Base-by-base conservation (phyloP, 2,888 invertebrate species). In the Malthinus seriepunctatus region DNA sequence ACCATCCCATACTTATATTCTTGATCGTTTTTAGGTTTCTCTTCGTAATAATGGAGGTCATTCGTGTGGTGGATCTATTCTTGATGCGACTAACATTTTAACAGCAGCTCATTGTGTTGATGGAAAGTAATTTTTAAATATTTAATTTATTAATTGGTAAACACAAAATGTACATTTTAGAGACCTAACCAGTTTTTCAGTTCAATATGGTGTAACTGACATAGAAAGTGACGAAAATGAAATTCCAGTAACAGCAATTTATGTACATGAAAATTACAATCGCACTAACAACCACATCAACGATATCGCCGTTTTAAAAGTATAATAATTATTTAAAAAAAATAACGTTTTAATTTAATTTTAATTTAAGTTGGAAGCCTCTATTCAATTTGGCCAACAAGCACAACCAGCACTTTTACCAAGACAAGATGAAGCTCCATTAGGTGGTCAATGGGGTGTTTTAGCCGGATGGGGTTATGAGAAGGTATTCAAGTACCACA, bases 241-340 rank as follows among this genome's bases (percentile, higher is more conserved):
- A 4, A 60, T 56, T 39, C 11, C 39, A 33, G 65, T 69, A 9
- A 44, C 15, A 10, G 52, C 42, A 46, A 60, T 64, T 8, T 45
- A 45, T 8, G 37, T 52, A 8, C 65, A 68, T 48, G 45, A 39
- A n/a, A 42, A 46, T 11, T 68, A 62, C 32, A 8, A 54, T 11
- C 49, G 56, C 10, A 44, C 32, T 12, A 51, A 51, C 11, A 54
- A 56, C 50, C 60, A 63, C 47, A 51, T 56, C 11, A 68, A 67
- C 48, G 69, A 69, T 51, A 39, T 69, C 51, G 69, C 67, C 35
- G 50, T 70, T 23, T 37, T 68, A 7, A 61, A 67, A 49, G 67
- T 68, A 58, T 15, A 8, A 39, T 39, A 3, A 23, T 23, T 3
- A 23, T 23, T 23, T 23, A 3, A 23, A 23, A 23, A 23, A 5